Base-by-base conservation (phyloP, 2,888 invertebrate species). In the Parasteatoda lunata region DNA sequence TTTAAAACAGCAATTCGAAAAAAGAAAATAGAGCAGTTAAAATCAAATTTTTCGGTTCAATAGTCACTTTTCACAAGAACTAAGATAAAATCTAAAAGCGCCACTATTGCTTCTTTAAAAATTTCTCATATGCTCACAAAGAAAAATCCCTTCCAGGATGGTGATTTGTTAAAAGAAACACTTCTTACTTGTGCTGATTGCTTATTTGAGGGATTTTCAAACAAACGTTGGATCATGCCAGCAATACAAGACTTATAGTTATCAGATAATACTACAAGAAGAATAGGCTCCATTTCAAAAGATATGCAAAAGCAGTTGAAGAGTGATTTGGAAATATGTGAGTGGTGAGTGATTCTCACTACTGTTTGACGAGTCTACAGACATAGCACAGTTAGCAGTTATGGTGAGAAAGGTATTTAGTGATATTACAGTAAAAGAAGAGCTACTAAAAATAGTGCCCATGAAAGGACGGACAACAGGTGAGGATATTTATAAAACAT, bases 241-340 rank as follows among this genome's bases (percentile, higher is more conserved):
- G 52, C 77, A 52, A 69, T 77, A 77, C 51, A 77, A 77, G 68
- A 77, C 30, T 69, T 51, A 49, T 30, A 69, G 77, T 54, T 77
- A 0, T 66, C 51, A 66, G 52, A 15, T 49, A 69, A 69, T 45
- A 77, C 69, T 13, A n/a, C 69, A 69, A 1, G 64, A 45, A 77
- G 30, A 30, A 30, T 30, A 30, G 30, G 30, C 0, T 1, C 30
- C 0, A 2, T 30, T 30, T 30, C 30, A 30, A 30, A 30, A 30
- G 30, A 30, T 30, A 30, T 30, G 30, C n/a, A n/a, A n/a, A n/a
- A n/a, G n/a, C 30, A 30, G 30, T 30, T 30, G 30, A 30, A 30
- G 30, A 30, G 30, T 30, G 30, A 30, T 30, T 30, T 30, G 30
- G 30, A 30, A 30, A 30, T 30, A 30, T 30, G 30, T 2, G 30